phyloP scores from a whole-genome alignment of 30 jellyfish, hydroid and myxozoan species.

The Mastigias papua region DNA sequence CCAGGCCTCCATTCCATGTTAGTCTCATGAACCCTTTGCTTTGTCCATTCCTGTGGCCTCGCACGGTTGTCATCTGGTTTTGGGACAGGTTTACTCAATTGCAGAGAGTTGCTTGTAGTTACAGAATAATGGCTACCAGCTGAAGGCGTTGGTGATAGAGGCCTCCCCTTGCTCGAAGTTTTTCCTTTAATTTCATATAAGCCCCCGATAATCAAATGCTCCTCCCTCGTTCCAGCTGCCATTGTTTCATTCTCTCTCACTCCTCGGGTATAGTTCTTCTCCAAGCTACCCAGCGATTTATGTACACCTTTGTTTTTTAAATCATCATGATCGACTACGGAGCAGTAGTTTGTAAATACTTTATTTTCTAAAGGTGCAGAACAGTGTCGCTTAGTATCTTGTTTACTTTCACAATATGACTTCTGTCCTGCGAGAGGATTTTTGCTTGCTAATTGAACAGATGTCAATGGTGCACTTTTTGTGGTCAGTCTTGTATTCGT shows the following conservation, averaged over 20 bases:
- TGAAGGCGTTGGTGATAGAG: conserved; percentile 32
- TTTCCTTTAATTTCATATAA: neutral
- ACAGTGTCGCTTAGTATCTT: neutral
- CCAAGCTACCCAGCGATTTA: conserved; percentile 5
- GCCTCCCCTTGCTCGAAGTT: conserved; percentile 9
- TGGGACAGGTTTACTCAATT: neutral
- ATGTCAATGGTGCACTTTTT: neutral
- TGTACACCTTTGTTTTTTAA: neutral
- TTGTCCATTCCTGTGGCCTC: conserved; percentile 59
- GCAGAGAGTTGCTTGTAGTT: neutral
- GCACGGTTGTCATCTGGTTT: conserved; percentile 16
- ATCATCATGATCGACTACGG: neutral
- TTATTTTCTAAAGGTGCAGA: conserved; percentile 34
- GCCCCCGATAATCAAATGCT: neutral
- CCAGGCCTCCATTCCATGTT: conserved; percentile 79
- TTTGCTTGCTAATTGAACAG: conserved; percentile 35
- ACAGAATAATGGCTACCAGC: neutral
- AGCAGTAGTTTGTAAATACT: neutral
- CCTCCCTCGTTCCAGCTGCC: neutral
- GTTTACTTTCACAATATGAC: conserved; percentile 30
- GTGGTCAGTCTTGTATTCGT: neutral
- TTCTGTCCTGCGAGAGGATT: conserved; percentile 55
- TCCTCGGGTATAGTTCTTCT: conserved; percentile 21
- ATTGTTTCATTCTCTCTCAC: neutral
- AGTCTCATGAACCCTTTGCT: conserved; percentile 57